Conservation (phyloP, 2,113 vertebrate genomes). For the Pycnonotus jocosus region DNA sequence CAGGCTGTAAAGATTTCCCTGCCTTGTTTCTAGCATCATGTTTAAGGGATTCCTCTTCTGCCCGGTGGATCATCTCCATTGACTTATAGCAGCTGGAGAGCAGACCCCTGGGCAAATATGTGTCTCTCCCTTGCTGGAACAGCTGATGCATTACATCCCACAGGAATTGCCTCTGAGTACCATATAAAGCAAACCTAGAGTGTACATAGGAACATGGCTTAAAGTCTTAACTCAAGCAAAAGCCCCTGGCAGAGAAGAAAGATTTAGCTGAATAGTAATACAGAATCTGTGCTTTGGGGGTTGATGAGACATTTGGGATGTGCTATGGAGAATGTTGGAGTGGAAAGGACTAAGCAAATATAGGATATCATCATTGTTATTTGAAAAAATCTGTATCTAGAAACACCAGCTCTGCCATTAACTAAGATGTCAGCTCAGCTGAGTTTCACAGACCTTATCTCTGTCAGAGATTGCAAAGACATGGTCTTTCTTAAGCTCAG, state of each 20-base stretch:
- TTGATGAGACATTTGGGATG: neutral
- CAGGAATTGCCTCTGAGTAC: neutral
- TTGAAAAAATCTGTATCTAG: neutral
- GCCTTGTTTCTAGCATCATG: neutral
- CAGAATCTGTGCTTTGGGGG: neutral
- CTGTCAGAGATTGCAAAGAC: neutral
- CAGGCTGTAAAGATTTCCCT: neutral
- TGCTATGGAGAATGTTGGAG: neutral
- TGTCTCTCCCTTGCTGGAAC: neutral
- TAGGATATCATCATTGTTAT: neutral
- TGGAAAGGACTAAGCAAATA: neutral
- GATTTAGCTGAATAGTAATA: neutral
- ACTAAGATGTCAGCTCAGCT: neutral
- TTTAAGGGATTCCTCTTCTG: neutral
- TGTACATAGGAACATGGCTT: neutral
- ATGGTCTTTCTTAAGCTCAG: neutral
- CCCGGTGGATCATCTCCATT: neutral
- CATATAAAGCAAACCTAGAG: neutral
- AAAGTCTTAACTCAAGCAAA: conserved; percentile 18
- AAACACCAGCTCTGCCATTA: neutral
- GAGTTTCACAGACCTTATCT: neutral
- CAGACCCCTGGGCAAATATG: neutral
- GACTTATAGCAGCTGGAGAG: conserved; percentile 6
- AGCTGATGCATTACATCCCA: conserved; percentile 2
- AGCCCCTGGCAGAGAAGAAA: neutral